Base-by-base conservation (phyloP, 2,888 invertebrate species). In the Dynastes grantii region DNA sequence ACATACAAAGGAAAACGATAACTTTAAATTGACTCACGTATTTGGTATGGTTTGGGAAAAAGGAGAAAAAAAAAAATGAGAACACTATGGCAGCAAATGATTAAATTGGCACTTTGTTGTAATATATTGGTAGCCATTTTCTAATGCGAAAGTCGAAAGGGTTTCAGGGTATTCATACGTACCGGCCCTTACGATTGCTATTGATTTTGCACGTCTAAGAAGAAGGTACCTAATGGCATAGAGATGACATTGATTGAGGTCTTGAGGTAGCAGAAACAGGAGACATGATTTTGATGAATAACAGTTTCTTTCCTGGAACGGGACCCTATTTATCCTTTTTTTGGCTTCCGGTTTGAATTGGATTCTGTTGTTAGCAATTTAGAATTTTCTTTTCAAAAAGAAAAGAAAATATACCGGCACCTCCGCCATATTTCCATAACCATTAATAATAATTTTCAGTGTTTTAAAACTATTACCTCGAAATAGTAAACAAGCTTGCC, bases 231-330 rank as follows among this genome's bases (percentile, higher is more conserved):
- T 45, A 76, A 68, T 78, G 78, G 75, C 65, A 40, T 37, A 40
- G 45, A 68, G 76, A 76, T 75, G 76, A 76, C 78, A 65, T 67
- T 78, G 78, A 78, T 75, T 78, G 75, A 78, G 78, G 76, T 76
- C 65, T 75, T 63, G 63, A 64, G 78, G 71, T 55, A 64, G 63
- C 49, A 11, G 71, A 37, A 70, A 73, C 51, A 78, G 71, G 71
- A 32, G 78, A 78, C 75, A 73, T 53, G 73, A 78, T 75, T 78
- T 78, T 78, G 73, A 65, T 75, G 78, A 67, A 78, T 55, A 71
- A 71, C 71, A 71, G 71, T 58, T 71, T 40, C 71, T 71, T 58
- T 71, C 45, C 27, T n/a, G 53, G 53, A 16, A 71, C 9, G 32
- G 32, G 37, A 55, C 32, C 71, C 55, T 58, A 58, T 71, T 71